A percentile compares a stretch with the other conserved stretches of the same genome.
Conservation (phyloP, 2,113 vertebrate species). For the Neopipo cinnamomea region DNA sequence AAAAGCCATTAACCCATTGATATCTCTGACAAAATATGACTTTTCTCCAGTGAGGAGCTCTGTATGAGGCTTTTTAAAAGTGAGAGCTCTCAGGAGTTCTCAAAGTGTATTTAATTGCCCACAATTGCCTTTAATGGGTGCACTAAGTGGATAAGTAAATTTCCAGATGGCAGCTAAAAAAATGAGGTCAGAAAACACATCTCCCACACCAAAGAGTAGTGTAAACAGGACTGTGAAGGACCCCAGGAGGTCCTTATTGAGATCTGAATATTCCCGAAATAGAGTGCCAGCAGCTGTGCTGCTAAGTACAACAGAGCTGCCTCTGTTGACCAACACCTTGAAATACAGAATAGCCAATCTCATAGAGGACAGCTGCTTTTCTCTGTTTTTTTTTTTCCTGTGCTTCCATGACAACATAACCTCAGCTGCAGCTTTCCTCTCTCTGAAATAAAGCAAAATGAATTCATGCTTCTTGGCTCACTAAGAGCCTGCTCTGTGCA, state of each 20-base stretch:
- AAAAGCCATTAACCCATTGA: background rate
- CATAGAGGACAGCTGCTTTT: background rate
- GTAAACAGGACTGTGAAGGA: background rate
- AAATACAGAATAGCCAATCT: background rate
- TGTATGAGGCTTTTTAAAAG: background rate
- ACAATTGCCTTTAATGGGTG: background rate
- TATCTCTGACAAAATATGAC: background rate
- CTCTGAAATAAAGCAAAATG: background rate
- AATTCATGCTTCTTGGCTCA: accelerated
- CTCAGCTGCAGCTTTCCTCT: background rate
- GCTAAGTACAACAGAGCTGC: background rate
- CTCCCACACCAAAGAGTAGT: background rate
- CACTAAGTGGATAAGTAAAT: background rate
- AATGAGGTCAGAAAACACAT: background rate
- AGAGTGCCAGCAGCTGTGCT: background rate
- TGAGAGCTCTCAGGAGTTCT: background rate
- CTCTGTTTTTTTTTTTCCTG: background rate
- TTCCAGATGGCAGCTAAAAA: background rate
- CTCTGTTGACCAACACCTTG: background rate
- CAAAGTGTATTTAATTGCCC: background rate
- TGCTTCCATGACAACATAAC: background rate
- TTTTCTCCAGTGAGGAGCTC: background rate
- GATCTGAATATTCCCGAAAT: background rate
- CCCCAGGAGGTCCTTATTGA: background rate
- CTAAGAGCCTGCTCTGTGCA: background rate